A percentile compares a stretch with the other conserved stretches of the same genome.
phyloP scores from a whole-genome alignment of 2,888 invertebrate genomes.

The Heliconius erato region DNA sequence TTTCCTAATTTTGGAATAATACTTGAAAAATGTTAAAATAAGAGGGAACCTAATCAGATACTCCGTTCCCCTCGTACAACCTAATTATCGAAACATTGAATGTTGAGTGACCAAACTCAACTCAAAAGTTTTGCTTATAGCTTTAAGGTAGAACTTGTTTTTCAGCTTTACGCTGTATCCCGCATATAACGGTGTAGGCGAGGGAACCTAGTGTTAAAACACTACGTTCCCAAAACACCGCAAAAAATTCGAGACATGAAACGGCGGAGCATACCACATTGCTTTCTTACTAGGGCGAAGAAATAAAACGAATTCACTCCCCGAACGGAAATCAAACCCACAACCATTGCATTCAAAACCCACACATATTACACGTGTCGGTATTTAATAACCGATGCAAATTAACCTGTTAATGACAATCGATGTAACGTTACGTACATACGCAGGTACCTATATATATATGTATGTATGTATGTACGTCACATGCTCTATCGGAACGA shows the following conservation, averaged over 20 bases:
- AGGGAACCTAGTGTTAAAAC: not conserved
- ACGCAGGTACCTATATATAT: slow-evolving; percentile 2
- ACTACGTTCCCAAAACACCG: not conserved
- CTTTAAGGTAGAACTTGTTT: not conserved
- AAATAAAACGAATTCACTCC: not conserved
- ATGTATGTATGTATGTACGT: no score
- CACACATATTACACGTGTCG: not conserved
- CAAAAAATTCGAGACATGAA: no score
- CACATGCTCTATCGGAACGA: not conserved
- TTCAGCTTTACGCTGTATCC: not conserved
- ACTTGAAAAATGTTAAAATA: no score
- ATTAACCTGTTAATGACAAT: not conserved
- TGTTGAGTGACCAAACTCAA: no score
- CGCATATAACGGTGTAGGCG: not conserved
- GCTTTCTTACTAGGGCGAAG: not conserved
- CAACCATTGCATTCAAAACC: not conserved
- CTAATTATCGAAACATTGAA: not conserved
- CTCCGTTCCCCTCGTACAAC: not conserved
- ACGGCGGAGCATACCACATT: no score
- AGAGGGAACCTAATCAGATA: not conserved
- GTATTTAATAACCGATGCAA: not conserved
- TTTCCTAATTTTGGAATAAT: no score
- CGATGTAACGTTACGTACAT: not conserved
- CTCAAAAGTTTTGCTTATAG: no score
- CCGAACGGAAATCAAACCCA: not conserved